phyloP scores from a whole-genome alignment of 2,797 vertebrate genomes.

The Rallus crepitans region DNA sequence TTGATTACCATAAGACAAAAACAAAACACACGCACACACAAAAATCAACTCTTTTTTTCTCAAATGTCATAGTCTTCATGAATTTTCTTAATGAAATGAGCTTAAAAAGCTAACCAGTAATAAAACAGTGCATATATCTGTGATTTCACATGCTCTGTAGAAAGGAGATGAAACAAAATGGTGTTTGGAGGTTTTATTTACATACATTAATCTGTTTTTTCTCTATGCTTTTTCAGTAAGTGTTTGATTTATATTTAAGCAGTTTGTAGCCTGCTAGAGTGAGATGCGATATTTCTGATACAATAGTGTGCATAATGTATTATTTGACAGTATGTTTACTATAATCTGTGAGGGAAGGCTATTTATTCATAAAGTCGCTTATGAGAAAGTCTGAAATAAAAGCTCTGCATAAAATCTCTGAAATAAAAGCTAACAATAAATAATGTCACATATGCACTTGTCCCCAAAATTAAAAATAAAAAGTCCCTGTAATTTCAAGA shows the following conservation, averaged over 20 bases:
- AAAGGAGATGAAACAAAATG: background rate
- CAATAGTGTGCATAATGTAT: background rate
- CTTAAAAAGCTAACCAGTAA: background rate
- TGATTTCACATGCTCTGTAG: background rate
- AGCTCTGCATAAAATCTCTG: background rate
- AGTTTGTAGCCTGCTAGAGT: background rate
- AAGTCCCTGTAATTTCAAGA: background rate
- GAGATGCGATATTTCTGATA: slow-evolving; percentile 17
- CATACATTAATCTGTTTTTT: background rate
- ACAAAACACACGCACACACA: background rate
- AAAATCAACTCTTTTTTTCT: background rate
- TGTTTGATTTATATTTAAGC: slow-evolving; percentile 38
- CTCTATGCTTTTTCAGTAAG: background rate
- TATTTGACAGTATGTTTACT: background rate
- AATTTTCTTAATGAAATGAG: background rate
- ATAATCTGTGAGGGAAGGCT: background rate
- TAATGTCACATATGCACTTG: background rate
- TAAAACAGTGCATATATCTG: background rate
- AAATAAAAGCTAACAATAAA: background rate
- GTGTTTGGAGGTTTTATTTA: background rate
- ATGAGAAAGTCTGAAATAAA: slow-evolving; percentile 24
- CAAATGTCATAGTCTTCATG: background rate
- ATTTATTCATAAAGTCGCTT: slow-evolving; percentile 2
- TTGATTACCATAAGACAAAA: background rate
- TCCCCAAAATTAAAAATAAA: background rate